Evolutionary conservation across 2,888 invertebrate genomes (phyloP), one percentile per base, ranked within the genome.

Genomic region (Adelphocoris suturalis): DNA sequence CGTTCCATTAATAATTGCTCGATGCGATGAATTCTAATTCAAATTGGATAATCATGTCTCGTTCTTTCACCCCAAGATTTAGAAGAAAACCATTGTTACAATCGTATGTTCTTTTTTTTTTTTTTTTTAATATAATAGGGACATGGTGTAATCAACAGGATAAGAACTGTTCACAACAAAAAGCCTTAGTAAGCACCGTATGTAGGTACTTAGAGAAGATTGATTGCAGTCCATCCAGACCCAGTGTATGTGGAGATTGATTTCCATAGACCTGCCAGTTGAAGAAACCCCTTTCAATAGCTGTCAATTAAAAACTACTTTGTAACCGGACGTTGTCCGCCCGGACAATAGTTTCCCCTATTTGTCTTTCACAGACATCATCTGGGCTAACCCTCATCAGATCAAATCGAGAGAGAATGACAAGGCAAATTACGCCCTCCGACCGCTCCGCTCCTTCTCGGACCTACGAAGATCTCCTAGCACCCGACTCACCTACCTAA

Each of bases 241-340:
- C 12, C 23, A 12, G 7, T 23, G 23, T 68, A 68, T 68, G 68
- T 12, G 23, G 19, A 68, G 68, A 68, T 68, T 68, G 68, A 68
- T 23, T 68, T 19, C 27, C 68, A 5, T 7, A 19, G 68, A 68
- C 23, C 19, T 68, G 68, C 23, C 68, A 12, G 27, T 27, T 12
- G 23, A 78, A 78, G 46, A 78, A 78, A 78, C 37, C 78, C 14
- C 78, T 78, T 37, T 78, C 46, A 78, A 78, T 78, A 19, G 19
- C 46, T 78, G 78, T 78, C 78, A 78, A 78, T 78, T 78, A 78
- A 78, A 78, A 78, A 78, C 78, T 78, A 78, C 46, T 78, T 78
- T 78, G 78, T 37, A 37, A 46, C 46, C 46, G 46, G 47, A 46
- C 37, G n/a, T 47, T 46, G 78, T 78, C 46, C 16, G 78, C 14